These are phyloP conservation scores for Ochotona princeps DNA, from an alignment of 2,113 vertebrate species.

Conservation along the genomic window DNA sequence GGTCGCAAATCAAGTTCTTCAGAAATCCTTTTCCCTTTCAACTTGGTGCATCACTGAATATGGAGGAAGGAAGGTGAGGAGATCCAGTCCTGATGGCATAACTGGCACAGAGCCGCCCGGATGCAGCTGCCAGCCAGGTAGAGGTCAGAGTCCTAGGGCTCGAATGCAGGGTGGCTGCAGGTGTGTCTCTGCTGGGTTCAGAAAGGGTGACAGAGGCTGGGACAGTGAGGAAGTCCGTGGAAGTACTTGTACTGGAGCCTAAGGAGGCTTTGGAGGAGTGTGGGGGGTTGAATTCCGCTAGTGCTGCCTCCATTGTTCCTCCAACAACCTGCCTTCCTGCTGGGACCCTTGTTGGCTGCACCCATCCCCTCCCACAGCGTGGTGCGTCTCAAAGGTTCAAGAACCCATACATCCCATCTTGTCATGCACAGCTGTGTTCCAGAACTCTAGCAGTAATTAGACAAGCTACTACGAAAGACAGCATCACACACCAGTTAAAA, in stretches of 20 bases:
- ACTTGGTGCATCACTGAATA: neutral
- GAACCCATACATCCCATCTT: constrained; percentile 3
- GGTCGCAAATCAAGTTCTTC: neutral
- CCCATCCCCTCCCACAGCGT: neutral
- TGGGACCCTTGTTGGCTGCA: neutral
- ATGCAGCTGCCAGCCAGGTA: neutral
- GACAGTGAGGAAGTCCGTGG: neutral
- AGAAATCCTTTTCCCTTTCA: neutral
- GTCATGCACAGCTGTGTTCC: neutral
- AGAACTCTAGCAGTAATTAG: constrained; percentile 70
- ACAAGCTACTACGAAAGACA: constrained; percentile 75
- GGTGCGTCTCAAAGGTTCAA: neutral
- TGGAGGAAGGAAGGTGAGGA: neutral
- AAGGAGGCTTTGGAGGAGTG: neutral
- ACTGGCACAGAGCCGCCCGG: neutral
- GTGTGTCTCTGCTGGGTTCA: neutral
- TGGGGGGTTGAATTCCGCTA: neutral
- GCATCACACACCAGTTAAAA: constrained; percentile 79
- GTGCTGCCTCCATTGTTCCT: neutral
- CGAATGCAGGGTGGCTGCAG: neutral
- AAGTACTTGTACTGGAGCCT: neutral
- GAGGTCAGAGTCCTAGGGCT: neutral
- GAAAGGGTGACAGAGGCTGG: neutral
- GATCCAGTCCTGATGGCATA: neutral
- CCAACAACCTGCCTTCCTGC: neutral